These are phyloP conservation scores for Camptogramma bilineatum DNA, from an alignment of 2,888 invertebrate species.

Conservation along the genomic window DNA sequence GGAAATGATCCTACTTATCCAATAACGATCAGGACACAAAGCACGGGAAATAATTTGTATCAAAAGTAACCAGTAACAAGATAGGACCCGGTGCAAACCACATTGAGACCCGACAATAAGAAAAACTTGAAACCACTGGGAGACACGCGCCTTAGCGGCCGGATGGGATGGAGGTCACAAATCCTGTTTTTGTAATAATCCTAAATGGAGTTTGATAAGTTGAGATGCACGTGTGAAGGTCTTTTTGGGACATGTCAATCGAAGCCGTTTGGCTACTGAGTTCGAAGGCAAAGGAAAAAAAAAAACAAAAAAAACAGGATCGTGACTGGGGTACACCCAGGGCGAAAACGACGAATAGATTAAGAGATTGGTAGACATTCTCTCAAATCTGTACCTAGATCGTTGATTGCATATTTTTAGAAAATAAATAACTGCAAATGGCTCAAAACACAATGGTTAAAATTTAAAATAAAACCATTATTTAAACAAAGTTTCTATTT, in stretches of 20 bases:
- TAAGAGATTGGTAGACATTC: no score
- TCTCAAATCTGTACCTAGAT: no score
- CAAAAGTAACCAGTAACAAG: slow-evolving; percentile 35
- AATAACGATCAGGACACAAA: slow-evolving; percentile 26
- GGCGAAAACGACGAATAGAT: no score
- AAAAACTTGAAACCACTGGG: slow-evolving; percentile 46
- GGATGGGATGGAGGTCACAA: slow-evolving; percentile 42
- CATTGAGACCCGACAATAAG: slow-evolving; percentile 38
- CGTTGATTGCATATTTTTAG: no score
- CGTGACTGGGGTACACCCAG: no score
- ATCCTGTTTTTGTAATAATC: slow-evolving; percentile 32
- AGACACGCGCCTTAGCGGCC: slow-evolving; percentile 61
- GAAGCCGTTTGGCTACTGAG: not conserved
- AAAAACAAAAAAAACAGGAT: no score
- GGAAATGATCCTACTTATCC: slow-evolving; percentile 28
- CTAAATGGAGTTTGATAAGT: slow-evolving; percentile 20
- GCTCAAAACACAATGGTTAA: no score
- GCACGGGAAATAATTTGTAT: slow-evolving; percentile 38
- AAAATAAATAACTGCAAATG: no score
- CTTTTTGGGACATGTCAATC: not conserved
- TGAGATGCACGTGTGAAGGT: slow-evolving; percentile 20
- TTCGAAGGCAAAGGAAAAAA: no score
- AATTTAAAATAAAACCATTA: no score
- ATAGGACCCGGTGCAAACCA: slow-evolving; percentile 45
- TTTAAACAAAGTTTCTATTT: no score